These are phyloP conservation scores for Tetraneura akinire DNA, from an alignment of 1,140 invertebrate species.

Conservation along the genomic window DNA sequence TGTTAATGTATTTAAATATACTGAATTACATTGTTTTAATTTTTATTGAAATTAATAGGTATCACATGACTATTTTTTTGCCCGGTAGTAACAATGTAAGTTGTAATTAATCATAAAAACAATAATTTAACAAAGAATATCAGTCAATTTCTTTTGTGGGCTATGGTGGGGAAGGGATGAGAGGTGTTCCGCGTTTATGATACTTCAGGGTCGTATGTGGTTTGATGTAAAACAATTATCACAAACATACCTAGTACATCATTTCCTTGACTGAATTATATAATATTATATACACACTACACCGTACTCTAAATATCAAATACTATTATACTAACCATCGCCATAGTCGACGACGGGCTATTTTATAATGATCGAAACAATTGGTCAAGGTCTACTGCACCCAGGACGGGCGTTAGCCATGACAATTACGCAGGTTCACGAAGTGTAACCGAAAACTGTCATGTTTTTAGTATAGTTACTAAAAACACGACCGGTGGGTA, in stretches of 20 bases:
- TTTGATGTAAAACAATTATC: background rate
- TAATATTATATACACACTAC: background rate
- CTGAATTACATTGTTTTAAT: background rate
- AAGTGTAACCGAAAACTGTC: background rate
- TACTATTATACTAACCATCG: background rate
- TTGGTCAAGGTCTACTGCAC: slow-evolving; percentile 43
- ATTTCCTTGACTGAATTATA: slow-evolving; percentile 5
- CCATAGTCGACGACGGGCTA: background rate
- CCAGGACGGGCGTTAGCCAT: slow-evolving; percentile 8
- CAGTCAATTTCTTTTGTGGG: background rate
- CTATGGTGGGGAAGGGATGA: background rate
- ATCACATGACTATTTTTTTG: background rate
- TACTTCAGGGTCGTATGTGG: slow-evolving; percentile 11
- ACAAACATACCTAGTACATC: background rate
- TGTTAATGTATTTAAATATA: background rate
- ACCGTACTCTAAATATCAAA: background rate
- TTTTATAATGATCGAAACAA: slow-evolving; percentile 9
- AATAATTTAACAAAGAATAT: background rate
- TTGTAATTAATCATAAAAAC: no score
- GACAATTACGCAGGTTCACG: background rate
- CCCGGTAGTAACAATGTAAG: no score
- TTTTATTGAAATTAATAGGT: slow-evolving; percentile 9
- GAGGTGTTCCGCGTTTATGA: background rate
- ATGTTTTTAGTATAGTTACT: background rate
- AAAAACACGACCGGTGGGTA: no score